Conservation (phyloP, 2,113 vertebrate species). For the Parotia lawesii region DNA sequence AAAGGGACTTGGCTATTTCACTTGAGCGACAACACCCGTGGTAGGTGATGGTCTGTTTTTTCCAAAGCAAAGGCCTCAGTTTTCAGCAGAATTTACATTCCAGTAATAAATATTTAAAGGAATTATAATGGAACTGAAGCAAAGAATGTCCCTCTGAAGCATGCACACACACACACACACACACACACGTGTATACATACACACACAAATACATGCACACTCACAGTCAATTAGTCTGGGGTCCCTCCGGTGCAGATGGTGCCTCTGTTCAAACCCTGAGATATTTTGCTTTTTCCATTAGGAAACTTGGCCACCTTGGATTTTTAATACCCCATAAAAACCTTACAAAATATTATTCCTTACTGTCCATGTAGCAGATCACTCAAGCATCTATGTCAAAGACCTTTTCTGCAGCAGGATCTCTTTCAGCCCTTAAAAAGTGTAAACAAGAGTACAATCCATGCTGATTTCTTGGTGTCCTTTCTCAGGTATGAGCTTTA, state of each 20-base stretch:
- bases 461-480: not conserved
- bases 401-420: not conserved
- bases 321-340: slow-evolving; percentile 10
- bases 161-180: not conserved
- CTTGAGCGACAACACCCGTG: slow-evolving; percentile 8
- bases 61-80: slow-evolving; percentile 48
- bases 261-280: not conserved
- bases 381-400: not conserved
- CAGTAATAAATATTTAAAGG: slow-evolving; percentile 74
- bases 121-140: slow-evolving; percentile 49
- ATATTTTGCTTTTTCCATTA: not conserved
- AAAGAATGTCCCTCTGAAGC: slow-evolving; percentile 36
- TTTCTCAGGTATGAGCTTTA: not conserved
- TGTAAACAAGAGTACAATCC: not conserved
- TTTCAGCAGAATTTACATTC: slow-evolving; percentile 64
- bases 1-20: slow-evolving; percentile 38
- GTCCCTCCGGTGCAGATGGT: not conserved
- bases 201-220: not conserved
- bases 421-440: not conserved
- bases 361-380: not conserved
- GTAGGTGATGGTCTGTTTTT: slow-evolving; percentile 7
- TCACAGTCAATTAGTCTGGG: not conserved
- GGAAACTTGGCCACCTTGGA: slow-evolving; percentile 1
- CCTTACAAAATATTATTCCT: not conserved
- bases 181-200: not conserved